phyloP scores from a whole-genome alignment of 2,113 vertebrate species.

The Cacatua alba region DNA sequence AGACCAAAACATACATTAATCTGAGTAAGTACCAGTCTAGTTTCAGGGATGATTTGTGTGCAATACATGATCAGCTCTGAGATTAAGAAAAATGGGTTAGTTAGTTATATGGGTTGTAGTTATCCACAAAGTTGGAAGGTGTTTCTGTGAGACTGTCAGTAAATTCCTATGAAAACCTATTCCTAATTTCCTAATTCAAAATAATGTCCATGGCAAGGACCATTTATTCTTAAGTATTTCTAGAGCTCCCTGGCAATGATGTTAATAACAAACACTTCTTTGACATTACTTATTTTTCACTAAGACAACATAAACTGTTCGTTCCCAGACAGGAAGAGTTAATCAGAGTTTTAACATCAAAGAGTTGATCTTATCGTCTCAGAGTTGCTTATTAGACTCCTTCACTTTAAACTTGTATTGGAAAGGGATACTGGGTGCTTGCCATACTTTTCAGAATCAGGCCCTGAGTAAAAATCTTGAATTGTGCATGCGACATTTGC shows the following conservation, averaged over 20 bases:
- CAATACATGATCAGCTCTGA: not conserved
- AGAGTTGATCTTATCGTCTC: not conserved
- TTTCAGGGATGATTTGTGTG: not conserved
- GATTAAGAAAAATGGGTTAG: not conserved
- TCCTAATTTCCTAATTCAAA: not conserved
- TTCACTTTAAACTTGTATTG: not conserved
- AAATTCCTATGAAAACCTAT: not conserved
- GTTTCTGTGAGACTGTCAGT: not conserved
- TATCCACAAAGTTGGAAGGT: not conserved
- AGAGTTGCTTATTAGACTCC: not conserved
- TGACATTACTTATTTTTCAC: not conserved
- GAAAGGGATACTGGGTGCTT: not conserved
- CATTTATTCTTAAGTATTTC: not conserved
- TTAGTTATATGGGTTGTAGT: not conserved
- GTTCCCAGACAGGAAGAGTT: not conserved
- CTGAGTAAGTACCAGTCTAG: not conserved
- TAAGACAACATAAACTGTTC: not conserved
- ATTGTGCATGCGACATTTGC: not conserved
- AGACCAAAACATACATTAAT: not conserved
- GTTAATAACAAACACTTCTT: not conserved
- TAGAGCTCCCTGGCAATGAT: not conserved
- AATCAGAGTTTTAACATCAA: not conserved
- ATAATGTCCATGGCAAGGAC: not conserved
- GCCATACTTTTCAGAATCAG: not conserved
- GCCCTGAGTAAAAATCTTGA: not conserved